Percentiles rank a stretch among this genome's conserved stretches.
Conservation (phyloP, 1,140 invertebrate genomes). For the Lepidurus arcticus region DNA sequence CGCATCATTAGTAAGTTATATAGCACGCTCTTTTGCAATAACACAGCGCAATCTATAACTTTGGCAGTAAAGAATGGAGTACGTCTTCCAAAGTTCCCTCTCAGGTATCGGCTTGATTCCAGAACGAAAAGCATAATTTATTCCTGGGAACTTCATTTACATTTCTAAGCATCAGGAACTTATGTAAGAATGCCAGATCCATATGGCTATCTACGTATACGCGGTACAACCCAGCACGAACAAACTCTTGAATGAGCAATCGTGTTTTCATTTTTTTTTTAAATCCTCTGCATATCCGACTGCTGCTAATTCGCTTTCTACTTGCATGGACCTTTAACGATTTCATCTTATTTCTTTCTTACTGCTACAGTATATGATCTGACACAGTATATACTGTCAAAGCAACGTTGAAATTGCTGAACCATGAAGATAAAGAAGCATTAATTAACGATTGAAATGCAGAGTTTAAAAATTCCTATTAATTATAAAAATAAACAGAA, state of each 20-base stretch:
- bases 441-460: no score
- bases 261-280: no score
- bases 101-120: not conserved
- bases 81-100: not conserved
- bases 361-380: no score
- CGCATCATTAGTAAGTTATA: not conserved
- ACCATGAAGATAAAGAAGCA: no score
- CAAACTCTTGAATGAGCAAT: not conserved
- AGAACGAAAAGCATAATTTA: not conserved
- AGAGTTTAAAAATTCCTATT: no score
- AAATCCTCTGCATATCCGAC: no score
- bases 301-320: no score
- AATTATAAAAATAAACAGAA: no score
- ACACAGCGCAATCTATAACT: not conserved
- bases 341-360: no score
- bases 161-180: not conserved
- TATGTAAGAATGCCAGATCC: not conserved
- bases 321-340: no score
- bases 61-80: not conserved
- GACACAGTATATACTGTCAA: no score
- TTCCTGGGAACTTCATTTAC: not conserved
- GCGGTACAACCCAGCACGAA: not conserved
- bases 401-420: no score
- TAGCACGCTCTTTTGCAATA: not conserved
- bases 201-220: not conserved